phyloP scores from a whole-genome alignment of 1,140 invertebrate genomes.

The Apis dorsata region DNA sequence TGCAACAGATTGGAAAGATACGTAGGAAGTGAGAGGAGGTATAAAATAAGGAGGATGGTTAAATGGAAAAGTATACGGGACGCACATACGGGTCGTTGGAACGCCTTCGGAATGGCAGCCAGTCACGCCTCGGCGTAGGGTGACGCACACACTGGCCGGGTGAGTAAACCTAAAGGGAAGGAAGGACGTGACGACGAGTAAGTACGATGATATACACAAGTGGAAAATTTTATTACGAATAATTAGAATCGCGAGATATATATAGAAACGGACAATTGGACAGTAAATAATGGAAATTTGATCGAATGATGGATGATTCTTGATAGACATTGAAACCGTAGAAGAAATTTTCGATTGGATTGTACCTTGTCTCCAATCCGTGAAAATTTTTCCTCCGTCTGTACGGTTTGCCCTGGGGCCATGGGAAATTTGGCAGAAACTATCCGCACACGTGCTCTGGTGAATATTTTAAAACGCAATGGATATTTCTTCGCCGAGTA shows the following conservation, averaged over 20 bases:
- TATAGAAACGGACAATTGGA: background rate
- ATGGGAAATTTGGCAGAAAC: slow-evolving; percentile 43
- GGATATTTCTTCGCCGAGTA: background rate
- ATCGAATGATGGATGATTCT: background rate
- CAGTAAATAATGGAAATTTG: background rate
- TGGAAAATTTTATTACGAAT: slow-evolving; percentile 28
- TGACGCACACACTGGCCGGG: slow-evolving; percentile 43
- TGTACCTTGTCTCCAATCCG: slow-evolving; percentile 8
- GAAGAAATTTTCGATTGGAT: background rate
- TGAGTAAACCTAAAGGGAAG: slow-evolving; percentile 57
- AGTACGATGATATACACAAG: slow-evolving; percentile 34
- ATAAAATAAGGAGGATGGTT: slow-evolving; percentile 6
- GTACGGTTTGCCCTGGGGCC: slow-evolving; percentile 39
- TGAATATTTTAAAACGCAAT: slow-evolving; percentile 30
- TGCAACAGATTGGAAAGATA: background rate
- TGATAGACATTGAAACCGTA: background rate
- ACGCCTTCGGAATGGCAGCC: slow-evolving; percentile 47
- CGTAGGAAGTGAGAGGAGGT: background rate
- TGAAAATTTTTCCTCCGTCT: background rate
- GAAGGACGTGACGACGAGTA: background rate
- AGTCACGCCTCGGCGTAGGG: slow-evolving; percentile 55
- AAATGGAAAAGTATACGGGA: slow-evolving; percentile 25
- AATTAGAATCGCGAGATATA: slow-evolving; percentile 9
- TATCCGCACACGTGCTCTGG: background rate
- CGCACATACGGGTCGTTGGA: slow-evolving; percentile 14